A percentile compares a stretch with the other conserved stretches of the same genome.
These are phyloP conservation scores for Dynastes maya DNA, from an alignment of 2,888 invertebrate species.

Conservation along the genomic window DNA sequence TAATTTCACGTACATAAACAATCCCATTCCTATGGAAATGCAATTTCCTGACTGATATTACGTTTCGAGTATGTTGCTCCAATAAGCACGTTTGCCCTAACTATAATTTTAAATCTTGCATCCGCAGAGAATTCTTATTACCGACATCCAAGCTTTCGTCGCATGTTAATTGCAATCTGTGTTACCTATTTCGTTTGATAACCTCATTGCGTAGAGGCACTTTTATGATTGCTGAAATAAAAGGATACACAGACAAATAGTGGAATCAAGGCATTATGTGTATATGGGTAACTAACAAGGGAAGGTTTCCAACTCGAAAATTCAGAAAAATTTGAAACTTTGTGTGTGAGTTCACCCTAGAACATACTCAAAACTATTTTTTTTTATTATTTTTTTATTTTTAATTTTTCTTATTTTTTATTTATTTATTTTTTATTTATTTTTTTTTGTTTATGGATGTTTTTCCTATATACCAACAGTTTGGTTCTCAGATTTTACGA, in stretches of 20 bases:
- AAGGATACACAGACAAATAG: too few species aligned
- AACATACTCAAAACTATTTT: too few species aligned
- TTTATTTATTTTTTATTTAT: too few species aligned
- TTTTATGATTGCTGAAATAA: neutral
- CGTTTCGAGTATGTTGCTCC: slow-evolving; percentile 16
- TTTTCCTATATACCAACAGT: too few species aligned
- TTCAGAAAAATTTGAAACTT: too few species aligned
- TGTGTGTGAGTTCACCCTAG: too few species aligned
- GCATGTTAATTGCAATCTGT: neutral
- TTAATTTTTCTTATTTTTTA: neutral
- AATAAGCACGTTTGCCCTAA: slow-evolving; percentile 14
- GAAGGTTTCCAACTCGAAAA: too few species aligned
- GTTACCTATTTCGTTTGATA: slow-evolving; percentile 7
- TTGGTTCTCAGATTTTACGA: too few species aligned
- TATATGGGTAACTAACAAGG: too few species aligned
- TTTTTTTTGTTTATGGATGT: too few species aligned
- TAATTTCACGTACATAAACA: slow-evolving; percentile 46
- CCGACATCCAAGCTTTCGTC: neutral
- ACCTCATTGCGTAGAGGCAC: neutral
- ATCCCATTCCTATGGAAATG: slow-evolving; percentile 45
- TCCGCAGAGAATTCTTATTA: slow-evolving; percentile 17
- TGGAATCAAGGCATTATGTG: too few species aligned
- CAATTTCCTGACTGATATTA: slow-evolving; percentile 45
- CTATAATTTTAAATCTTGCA: slow-evolving; percentile 15
- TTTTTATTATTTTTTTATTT: neutral